Percentiles rank a stretch among this genome's conserved stretches.
Conservation (phyloP, 1,140 invertebrate species). For the Zaprionus capensis region DNA sequence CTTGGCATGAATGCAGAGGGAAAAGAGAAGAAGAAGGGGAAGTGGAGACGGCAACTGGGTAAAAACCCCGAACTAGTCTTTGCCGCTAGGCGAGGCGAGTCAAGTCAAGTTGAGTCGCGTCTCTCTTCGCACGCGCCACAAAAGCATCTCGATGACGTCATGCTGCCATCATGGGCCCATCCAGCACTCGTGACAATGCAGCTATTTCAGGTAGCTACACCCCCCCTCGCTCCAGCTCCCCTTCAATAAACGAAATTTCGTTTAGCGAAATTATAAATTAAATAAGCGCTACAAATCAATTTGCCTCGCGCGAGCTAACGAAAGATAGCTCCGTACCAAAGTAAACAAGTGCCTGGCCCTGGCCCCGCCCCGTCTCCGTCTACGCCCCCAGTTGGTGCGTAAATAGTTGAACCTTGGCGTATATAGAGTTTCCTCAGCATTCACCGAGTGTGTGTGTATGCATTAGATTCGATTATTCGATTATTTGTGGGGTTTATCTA, state of each 20-base stretch:
- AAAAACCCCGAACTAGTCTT: constrained; percentile 55
- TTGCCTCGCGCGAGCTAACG: constrained; percentile 9
- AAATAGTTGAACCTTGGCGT: background rate
- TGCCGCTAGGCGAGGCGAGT: background rate
- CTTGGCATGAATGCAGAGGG: constrained; percentile 41
- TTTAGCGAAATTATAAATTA: constrained; percentile 68
- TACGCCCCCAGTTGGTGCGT: background rate
- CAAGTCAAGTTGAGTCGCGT: background rate
- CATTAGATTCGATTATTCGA: background rate
- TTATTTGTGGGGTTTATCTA: constrained; percentile 2
- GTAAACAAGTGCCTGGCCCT: constrained; percentile 33
- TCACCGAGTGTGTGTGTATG: too few species aligned
- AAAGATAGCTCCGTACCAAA: constrained; percentile 8
- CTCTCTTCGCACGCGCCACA: constrained; percentile 38
- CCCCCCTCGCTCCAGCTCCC: background rate
- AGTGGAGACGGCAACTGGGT: constrained; percentile 27
- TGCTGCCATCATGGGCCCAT: constrained; percentile 3
- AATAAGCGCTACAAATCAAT: constrained; percentile 50
- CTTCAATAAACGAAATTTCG: constrained; percentile 36
- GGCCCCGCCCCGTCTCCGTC: background rate
- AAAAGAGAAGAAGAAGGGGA: background rate
- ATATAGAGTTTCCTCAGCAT: constrained; percentile 1
- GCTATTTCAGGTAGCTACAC: constrained; percentile 8
- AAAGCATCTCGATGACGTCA: constrained; percentile 65
- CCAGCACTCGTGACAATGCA: constrained; percentile 57